phyloP scores from a whole-genome alignment of 1,140 invertebrate species.

The Sycophila sp. region DNA sequence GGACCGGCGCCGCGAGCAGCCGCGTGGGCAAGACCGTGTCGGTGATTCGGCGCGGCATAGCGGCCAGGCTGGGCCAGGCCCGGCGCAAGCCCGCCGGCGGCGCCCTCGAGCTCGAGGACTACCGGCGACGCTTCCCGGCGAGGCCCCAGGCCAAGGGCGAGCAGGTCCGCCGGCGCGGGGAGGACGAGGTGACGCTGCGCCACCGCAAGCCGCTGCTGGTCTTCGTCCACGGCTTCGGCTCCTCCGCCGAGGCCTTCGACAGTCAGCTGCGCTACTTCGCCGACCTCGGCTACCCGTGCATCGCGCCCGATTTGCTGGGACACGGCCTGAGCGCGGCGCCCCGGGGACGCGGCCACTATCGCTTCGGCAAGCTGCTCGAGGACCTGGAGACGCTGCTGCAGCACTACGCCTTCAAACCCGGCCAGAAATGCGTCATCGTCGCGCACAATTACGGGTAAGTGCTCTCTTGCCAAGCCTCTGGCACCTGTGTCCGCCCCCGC shows the following conservation, averaged over 20 bases:
- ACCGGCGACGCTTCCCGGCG: conserved; percentile 29
- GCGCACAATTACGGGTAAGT: conserved; percentile 65
- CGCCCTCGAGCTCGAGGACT: conserved; percentile 44
- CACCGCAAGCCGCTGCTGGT: conserved; percentile 71
- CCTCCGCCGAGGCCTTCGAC: conserved; percentile 76
- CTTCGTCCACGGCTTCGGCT: conserved; percentile 80
- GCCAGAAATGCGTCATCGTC: conserved; percentile 60
- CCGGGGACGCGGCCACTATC: conserved; percentile 69
- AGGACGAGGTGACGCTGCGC: conserved; percentile 45
- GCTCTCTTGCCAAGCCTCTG: no score
- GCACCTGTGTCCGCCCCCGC: no score
- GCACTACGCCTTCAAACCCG: conserved; percentile 65
- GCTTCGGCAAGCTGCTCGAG: conserved; percentile 72
- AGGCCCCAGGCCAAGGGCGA: no score
- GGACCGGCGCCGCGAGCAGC: conserved; percentile 19
- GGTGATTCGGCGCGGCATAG: conserved; percentile 46
- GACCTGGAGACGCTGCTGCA: conserved; percentile 75
- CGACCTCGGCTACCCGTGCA: conserved; percentile 72
- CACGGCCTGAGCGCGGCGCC: conserved; percentile 78
- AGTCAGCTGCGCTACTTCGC: conserved; percentile 73
- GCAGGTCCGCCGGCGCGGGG: not conserved
- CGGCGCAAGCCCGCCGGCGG: not conserved
- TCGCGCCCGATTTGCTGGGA: conserved; percentile 78
- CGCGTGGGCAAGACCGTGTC: conserved; percentile 52
- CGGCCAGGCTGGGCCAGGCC: conserved; percentile 9